Conservation (phyloP, 2,888 invertebrate species). For the Andrena fulva region DNA sequence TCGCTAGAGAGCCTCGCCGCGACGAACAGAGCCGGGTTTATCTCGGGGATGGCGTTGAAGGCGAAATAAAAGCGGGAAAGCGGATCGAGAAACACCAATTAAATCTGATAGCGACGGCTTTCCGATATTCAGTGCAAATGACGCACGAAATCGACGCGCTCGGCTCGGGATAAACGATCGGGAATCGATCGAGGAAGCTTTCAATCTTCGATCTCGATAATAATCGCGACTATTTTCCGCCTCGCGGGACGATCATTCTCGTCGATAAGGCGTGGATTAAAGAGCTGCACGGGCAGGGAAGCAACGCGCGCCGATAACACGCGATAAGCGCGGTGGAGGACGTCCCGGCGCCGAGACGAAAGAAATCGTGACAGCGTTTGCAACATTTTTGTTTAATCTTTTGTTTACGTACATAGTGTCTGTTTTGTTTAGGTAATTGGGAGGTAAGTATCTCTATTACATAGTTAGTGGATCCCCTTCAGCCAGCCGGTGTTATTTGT, state of each 20-base stretch:
- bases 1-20: constrained; percentile 54
- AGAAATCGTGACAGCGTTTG: not conserved
- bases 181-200: constrained; percentile 53
- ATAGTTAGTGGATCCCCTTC: too few relatives aligned
- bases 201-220: constrained; percentile 52
- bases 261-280: constrained; percentile 37
- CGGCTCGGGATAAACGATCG: constrained; percentile 10
- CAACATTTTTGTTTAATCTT: too few relatives aligned
- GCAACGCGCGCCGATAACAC: constrained; percentile 14
- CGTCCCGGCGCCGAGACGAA: not conserved
- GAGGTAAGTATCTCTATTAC: too few relatives aligned
- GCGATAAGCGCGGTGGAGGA: constrained; percentile 1
- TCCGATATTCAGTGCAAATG: constrained; percentile 65
- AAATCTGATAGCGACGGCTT: constrained; percentile 65
- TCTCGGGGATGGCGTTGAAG: not conserved
- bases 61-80: constrained; percentile 1
- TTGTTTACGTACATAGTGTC: too few relatives aligned
- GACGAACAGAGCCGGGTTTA: constrained; percentile 33
- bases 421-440: too few relatives aligned
- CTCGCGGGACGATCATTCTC: constrained; percentile 37
- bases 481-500: too few relatives aligned
- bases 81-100: constrained; percentile 63
- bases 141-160: constrained; percentile 47
- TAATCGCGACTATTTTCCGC: constrained; percentile 48
- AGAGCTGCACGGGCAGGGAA: constrained; percentile 12